Conservation (phyloP, 2,797 vertebrate genomes). For the Esox lucius region DNA sequence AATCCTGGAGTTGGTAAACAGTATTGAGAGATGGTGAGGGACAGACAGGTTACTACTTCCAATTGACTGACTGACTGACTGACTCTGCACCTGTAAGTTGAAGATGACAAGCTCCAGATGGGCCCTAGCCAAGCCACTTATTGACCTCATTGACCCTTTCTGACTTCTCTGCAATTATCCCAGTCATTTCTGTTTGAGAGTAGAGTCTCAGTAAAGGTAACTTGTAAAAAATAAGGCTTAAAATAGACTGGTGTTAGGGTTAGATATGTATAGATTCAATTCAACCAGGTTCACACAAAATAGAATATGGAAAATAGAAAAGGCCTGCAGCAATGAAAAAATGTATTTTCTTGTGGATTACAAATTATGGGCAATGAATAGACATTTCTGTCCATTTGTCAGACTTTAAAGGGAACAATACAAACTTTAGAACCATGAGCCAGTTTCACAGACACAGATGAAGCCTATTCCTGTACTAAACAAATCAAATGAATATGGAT, state of each 20-base stretch:
- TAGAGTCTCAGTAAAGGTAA: neutral
- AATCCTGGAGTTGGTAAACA: neutral
- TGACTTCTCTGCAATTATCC: neutral
- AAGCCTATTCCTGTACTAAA: neutral
- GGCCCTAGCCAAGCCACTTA: neutral
- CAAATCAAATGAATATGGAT: conserved; percentile 40
- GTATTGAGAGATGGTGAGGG: neutral
- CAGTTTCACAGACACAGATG: too few species aligned
- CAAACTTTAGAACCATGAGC: too few species aligned
- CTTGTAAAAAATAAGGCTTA: neutral
- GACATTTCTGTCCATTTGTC: too few species aligned
- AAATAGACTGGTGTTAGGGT: neutral
- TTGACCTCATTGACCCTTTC: neutral
- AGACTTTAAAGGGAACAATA: too few species aligned
- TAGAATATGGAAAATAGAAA: too few species aligned
- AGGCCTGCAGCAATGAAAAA: too few species aligned
- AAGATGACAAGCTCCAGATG: neutral
- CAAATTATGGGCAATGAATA: too few species aligned
- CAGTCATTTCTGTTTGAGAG: neutral
- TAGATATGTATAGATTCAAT: neutral
- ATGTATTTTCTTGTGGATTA: too few species aligned
- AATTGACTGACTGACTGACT: neutral
- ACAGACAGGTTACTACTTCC: neutral
- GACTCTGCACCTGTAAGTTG: neutral
- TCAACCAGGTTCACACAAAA: too few species aligned